These are phyloP conservation scores for Plagodis dolabraria DNA, from an alignment of 2,888 invertebrate genomes.

Conservation along the genomic window DNA sequence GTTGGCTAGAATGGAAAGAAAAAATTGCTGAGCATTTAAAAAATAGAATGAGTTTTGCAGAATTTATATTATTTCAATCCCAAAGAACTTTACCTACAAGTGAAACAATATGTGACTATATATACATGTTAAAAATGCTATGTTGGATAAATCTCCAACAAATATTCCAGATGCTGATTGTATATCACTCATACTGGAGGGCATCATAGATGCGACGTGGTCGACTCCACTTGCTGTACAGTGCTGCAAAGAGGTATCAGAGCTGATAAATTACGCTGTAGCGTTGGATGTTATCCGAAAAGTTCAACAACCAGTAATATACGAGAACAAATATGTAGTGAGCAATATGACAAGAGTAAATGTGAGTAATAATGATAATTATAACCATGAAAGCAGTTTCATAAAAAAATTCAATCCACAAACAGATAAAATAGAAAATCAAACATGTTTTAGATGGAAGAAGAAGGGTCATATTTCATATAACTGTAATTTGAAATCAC, in stretches of 20 bases:
- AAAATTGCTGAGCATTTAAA: not conserved
- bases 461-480: slow-evolving; percentile 5
- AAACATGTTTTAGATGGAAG: slow-evolving; percentile 1
- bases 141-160: slow-evolving; percentile 4
- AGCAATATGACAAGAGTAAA: not conserved
- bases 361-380: not conserved
- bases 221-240: slow-evolving; percentile 3
- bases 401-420: slow-evolving; percentile 1
- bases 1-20: not conserved
- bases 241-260: not conserved
- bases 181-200: slow-evolving; percentile 2
- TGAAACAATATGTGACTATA: slow-evolving; percentile 4
- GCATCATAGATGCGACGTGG: not conserved
- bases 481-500: not conserved
- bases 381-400: slow-evolving; percentile 1
- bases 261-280: not conserved
- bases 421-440: not conserved
- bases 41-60: not conserved
- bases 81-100: slow-evolving; percentile 1
- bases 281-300: not conserved
- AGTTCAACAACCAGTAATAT: not conserved
- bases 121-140: slow-evolving; percentile 8
- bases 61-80: slow-evolving; percentile 11
- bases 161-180: slow-evolving; percentile 2
- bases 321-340: not conserved